Base-by-base conservation (phyloP, 92 coral and sea anemone genomes). In the Epizoanthus stellaris region DNA sequence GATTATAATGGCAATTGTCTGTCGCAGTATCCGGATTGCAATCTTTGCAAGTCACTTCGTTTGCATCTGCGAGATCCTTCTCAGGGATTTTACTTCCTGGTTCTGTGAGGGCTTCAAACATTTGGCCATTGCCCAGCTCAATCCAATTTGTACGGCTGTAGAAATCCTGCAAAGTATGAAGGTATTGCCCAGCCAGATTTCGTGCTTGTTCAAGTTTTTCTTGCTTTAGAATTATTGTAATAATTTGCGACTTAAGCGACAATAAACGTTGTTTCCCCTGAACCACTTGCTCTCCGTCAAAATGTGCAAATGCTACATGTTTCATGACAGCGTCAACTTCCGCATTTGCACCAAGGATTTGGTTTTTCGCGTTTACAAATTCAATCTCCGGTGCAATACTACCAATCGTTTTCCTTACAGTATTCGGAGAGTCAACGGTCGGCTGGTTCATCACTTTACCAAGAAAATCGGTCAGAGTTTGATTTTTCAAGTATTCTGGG, bases 141-240 rank as follows among this genome's bases (percentile, higher is more conserved):
- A 92, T 77, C 95, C 95, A 92, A 77, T 89, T 92, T 17, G 95
- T 86, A 40, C 83, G 93, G 60, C 95, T 92, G 93, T 92, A 92
- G 73, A 92, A 92, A 73, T 89, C 93, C 42, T 92, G 95, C 72
- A 92, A 67, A 0, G 95, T 92, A 82, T 92, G 95, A 45, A 92
- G 81, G 3, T 85, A 91, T 4, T 20, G 70, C 2, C 95, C 95
- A 0, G 93, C 86, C 43, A 85, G 73, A 49, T 92, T 82, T 52
- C 95, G 76, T 4, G 93, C 91, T 4, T 85, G 86, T 21, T 85
- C 81, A 3, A 89, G 20, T 56, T 82, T 82, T 10, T 90, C 72
- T 17, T 77, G 88, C 17, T 53, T 34, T 15, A 81, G 71, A 59
- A 92, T 76, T 5, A 85, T 52, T 0, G 90, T 74, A 70, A 89